Evolutionary conservation across 1,140 invertebrate genomes (phyloP), one percentile per base, ranked within the genome.

Genomic region (Arion vulgaris): DNA sequence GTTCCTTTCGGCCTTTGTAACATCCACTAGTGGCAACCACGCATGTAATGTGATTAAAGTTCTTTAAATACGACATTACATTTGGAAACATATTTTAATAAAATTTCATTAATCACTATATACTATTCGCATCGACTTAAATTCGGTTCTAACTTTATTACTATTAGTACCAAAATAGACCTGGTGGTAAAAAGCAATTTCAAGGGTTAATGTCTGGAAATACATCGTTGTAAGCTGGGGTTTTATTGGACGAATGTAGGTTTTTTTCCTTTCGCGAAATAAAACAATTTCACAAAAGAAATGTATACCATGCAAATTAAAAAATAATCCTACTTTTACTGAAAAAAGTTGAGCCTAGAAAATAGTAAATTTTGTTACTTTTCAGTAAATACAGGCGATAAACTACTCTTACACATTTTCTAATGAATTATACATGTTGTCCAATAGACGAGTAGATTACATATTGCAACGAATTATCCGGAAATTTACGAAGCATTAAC

Each of bases 401-500:
- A 81, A 81, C 23, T 53, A 49, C 13, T 9, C 5, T 23, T 81
- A 34, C 19, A 51, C 68, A 51, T 81, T 69, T 53, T 28, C 11
- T 36, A 53, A 81, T 73, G 69, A 72, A 73, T 73, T 69, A 73
- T 26, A 51, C 17, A 57, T n/a, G 17, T 28, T 57, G 69, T n/a
- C 81, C 81, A 82, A 82, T 82, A 53, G 34, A 32, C n/a, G 28
- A 41, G 1, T 19, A 38, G 51, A 45, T 82, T 9, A 66, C 81
- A 66, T 32, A 79, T 28, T 13, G 32, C 7, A 32, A 68, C 39
- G 72, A 76, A 38, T 11, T 53, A 17, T 68, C 72, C 83, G 85
- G 76, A 85, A 85, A 84, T 71, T 51, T 39, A 68, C 85, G 85
- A 84, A 79, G 28, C 69, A 78, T 38, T 77, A 26, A 69, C 49